Base-by-base conservation (phyloP, 1,140 invertebrate genomes). In the Pogonognathellus flavescens region DNA sequence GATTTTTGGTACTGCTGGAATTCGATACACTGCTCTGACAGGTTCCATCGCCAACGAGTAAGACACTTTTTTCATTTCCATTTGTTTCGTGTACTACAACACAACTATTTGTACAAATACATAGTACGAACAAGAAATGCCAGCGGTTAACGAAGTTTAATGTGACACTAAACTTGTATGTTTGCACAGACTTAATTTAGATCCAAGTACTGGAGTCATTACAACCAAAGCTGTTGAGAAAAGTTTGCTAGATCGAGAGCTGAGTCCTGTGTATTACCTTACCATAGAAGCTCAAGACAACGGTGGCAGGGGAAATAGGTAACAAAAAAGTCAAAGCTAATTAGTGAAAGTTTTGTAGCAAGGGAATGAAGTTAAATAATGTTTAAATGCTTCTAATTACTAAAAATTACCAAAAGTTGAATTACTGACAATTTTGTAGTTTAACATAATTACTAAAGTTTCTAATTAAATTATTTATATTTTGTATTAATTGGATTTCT, bases 201-300 rank as follows among this genome's bases (percentile, higher is more conserved):
- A 98, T 90, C 93, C 95, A 57, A 91, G 94, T 66, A 94, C 95
- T 49, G 97, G 97, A 0, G 92, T 95, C 7, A 95, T 98, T 84
- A 95, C 94, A 1, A 95, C 98, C 1, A 95, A 95, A 89, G 88
- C 88, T 53, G 92, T 94, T 0, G 95, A 94, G 0, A 93, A 93
- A 13, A 91, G 93, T 3, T 93, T 92, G 84, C 97, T 98, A 89
- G 97, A 99, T 91, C 92, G 97, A 49, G 97, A 99, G 91, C 92
- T 95, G 41, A 93, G 96, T 11, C 93, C 95, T 0, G 93, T 94
- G 9, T 97, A 98, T 91, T 98, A 95, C 91, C 91, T 99, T 6
- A 98, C 96, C 0, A 95, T 97, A 0, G 97, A 98, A 90, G 97
- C 97, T 0, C 92, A 96, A 88, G 97, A 99, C 90, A 95, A 96